Evolutionary conservation across 2,797 vertebrate genomes (phyloP).

Genomic region (Myripristis jacobus): DNA sequence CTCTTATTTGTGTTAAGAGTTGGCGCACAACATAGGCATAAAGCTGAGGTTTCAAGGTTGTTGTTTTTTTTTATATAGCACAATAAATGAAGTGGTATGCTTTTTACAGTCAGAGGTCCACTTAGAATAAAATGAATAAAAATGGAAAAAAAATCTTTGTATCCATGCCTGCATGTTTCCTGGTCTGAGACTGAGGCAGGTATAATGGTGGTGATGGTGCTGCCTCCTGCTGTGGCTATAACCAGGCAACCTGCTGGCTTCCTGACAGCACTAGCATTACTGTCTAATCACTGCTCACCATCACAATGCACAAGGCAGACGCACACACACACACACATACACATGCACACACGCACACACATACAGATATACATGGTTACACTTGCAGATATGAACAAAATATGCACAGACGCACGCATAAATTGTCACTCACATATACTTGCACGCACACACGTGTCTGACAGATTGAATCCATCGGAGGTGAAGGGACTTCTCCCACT

Average conservation of each 20-base stretch:
- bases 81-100: slow-evolving; percentile 17
- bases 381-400: slow-evolving; percentile 38
- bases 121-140: slow-evolving; percentile 37
- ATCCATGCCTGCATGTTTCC: slow-evolving; percentile 54
- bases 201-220: slow-evolving; percentile 66
- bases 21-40: slow-evolving; percentile 27
- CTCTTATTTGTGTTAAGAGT: slow-evolving; percentile 32
- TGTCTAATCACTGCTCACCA: slow-evolving; percentile 72
- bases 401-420: slow-evolving; percentile 29
- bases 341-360: too few relatives aligned
- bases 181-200: slow-evolving; percentile 61
- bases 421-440: slow-evolving; percentile 20
- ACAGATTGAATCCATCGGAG: slow-evolving; percentile 2
- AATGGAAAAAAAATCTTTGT: slow-evolving; percentile 30
- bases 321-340: slow-evolving; percentile 31
- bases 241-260: slow-evolving; percentile 79
- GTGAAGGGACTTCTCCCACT: not conserved
- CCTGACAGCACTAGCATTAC: slow-evolving; percentile 77
- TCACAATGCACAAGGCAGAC: slow-evolving; percentile 39
- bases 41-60: slow-evolving; percentile 33
- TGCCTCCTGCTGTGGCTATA: slow-evolving; percentile 72
- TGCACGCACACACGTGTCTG: slow-evolving; percentile 2
- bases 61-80: slow-evolving; percentile 22
- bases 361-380: not conserved
- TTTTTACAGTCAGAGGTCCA: slow-evolving; percentile 48